Evolutionary conservation across 2,113 vertebrate genomes (phyloP).

Genomic region (Poicephalus gulielmi): DNA sequence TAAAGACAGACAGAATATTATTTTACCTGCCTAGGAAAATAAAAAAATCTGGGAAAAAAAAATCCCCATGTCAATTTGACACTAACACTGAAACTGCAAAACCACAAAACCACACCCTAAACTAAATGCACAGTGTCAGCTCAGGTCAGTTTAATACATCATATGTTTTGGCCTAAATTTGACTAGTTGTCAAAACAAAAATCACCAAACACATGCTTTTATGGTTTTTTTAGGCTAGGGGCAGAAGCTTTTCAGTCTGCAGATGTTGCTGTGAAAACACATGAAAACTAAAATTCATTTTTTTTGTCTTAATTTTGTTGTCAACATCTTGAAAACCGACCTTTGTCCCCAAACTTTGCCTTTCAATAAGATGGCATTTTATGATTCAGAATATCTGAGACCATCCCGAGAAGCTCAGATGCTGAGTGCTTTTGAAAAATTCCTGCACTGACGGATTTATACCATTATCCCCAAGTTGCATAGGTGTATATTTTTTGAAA

Average conservation of each 20-base stretch:
- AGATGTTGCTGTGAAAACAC: not conserved
- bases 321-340: not conserved
- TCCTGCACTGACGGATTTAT: not conserved
- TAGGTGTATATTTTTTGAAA: not conserved
- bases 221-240: not conserved
- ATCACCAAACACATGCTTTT: not conserved
- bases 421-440: not conserved
- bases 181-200: not conserved
- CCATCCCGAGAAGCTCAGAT: not conserved
- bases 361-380: not conserved
- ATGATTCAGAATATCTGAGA: not conserved
- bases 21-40: not conserved
- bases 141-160: not conserved
- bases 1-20: not conserved
- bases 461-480: not conserved
- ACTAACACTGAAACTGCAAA: not conserved
- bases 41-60: not conserved
- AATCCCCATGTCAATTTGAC: not conserved
- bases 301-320: not conserved
- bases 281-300: not conserved
- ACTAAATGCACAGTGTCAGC: not conserved
- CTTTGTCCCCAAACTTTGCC: rapidly evolving
- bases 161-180: not conserved
- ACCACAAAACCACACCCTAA: not conserved
- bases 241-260: not conserved